These are phyloP conservation scores for Sphyrna mokarran DNA, from an alignment of 2,113 vertebrate genomes.

Conservation along the genomic window DNA sequence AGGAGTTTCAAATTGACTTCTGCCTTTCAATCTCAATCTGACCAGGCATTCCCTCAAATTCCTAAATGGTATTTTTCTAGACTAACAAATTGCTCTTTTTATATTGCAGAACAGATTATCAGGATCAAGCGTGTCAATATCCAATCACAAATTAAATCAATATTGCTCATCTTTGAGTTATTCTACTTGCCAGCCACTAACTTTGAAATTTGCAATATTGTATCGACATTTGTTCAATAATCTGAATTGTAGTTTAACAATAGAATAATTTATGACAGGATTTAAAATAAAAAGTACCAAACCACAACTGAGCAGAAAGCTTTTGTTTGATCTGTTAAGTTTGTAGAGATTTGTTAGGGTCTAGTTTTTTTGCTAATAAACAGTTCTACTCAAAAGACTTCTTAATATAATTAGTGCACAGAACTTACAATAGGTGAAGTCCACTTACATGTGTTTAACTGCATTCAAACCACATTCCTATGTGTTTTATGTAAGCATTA, in stretches of 20 bases:
- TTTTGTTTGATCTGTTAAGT: not conserved
- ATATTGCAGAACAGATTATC: not conserved
- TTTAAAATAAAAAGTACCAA: not conserved
- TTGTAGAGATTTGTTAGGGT: not conserved
- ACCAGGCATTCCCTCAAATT: not conserved
- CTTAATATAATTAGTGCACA: not conserved
- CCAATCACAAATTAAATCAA: not conserved
- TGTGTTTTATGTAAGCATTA: conserved; percentile 1
- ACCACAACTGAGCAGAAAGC: not conserved
- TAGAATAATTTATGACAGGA: not conserved
- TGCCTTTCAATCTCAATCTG: not conserved
- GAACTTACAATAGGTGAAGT: not conserved
- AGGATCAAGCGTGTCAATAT: not conserved
- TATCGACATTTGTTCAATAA: not conserved
- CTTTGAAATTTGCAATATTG: not conserved
- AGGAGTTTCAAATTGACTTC: not conserved
- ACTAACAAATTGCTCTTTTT: not conserved
- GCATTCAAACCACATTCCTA: not conserved
- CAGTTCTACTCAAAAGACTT: not conserved
- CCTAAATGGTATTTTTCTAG: not conserved
- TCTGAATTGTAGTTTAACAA: not conserved
- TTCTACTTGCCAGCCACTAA: not conserved
- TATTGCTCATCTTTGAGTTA: not conserved
- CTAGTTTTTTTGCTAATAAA: not conserved
- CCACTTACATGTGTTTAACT: not conserved